Evolutionary conservation across 2,113 vertebrate genomes (phyloP).

Genomic region (Deroptyus accipitrinus): DNA sequence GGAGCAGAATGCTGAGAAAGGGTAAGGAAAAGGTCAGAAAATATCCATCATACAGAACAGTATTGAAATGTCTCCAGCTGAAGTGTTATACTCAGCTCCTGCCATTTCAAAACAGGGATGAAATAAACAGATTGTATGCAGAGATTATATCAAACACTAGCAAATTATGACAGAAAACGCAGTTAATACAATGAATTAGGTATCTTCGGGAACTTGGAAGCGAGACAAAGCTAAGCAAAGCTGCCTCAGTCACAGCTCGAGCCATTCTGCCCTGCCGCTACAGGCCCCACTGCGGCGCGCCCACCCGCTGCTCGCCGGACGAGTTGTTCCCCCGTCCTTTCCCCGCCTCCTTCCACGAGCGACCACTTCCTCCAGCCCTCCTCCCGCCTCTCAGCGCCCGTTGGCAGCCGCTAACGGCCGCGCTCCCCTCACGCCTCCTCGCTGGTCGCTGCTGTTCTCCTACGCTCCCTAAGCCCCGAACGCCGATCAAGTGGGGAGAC

Average conservation of each 20-base stretch:
- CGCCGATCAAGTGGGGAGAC: fast-evolving
- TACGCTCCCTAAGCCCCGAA: background rate
- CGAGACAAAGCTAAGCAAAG: fast-evolving
- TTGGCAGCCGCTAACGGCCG: background rate
- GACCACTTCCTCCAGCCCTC: fast-evolving
- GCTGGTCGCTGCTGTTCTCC: background rate
- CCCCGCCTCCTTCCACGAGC: fast-evolving
- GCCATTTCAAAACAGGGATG: background rate
- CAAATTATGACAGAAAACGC: background rate
- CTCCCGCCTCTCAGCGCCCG: too few relatives aligned
- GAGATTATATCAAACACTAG: background rate
- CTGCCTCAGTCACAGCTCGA: fast-evolving
- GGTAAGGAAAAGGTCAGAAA: background rate
- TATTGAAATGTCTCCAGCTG: background rate
- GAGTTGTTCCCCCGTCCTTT: fast-evolving
- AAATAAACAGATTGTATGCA: background rate
- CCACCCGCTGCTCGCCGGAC: fast-evolving
- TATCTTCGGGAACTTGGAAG: fast-evolving
- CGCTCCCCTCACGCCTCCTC: too few relatives aligned
- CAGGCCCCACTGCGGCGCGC: fast-evolving
- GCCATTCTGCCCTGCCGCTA: fast-evolving
- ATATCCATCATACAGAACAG: background rate
- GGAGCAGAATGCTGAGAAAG: background rate
- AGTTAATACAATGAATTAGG: fast-evolving
- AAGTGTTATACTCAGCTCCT: background rate